Conservation (phyloP, 1,140 invertebrate species). For the Papilio aristodemus region DNA sequence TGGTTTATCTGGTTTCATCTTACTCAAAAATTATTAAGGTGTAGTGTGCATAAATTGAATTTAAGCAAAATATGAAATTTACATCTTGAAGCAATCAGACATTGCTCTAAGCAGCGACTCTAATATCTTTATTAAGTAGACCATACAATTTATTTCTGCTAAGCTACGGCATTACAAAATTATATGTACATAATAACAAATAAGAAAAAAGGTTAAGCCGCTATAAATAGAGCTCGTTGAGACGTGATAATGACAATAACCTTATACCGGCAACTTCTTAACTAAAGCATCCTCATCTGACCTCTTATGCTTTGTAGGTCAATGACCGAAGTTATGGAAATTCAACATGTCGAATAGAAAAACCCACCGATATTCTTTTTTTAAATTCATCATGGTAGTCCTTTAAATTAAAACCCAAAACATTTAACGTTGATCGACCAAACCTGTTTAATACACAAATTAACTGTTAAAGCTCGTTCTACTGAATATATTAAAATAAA, state of each 20-base stretch:
- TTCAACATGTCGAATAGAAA: not conserved
- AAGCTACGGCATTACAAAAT: not conserved
- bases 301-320: constrained; percentile 14
- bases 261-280: not conserved
- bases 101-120: no score
- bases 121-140: no score
- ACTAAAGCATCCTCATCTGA: constrained; percentile 23
- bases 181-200: not conserved
- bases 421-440: not conserved
- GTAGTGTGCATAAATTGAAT: no score
- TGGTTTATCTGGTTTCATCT: no score
- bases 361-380: not conserved
- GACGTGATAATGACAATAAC: constrained; percentile 25
- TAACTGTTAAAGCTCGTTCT: not conserved
- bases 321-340: constrained; percentile 7
- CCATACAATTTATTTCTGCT: no score
- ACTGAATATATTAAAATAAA: not conserved
- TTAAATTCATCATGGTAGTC: not conserved
- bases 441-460: not conserved
- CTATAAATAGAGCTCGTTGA: constrained; percentile 11
- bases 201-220: not conserved
- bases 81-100: no score
- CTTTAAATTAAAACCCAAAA: constrained; percentile 4
- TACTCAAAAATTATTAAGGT: no score
- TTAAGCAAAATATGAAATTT: no score